These are phyloP conservation scores for Dimorphilus gyrociliatus DNA, from an alignment of 2,888 invertebrate species.

Conservation along the genomic window DNA sequence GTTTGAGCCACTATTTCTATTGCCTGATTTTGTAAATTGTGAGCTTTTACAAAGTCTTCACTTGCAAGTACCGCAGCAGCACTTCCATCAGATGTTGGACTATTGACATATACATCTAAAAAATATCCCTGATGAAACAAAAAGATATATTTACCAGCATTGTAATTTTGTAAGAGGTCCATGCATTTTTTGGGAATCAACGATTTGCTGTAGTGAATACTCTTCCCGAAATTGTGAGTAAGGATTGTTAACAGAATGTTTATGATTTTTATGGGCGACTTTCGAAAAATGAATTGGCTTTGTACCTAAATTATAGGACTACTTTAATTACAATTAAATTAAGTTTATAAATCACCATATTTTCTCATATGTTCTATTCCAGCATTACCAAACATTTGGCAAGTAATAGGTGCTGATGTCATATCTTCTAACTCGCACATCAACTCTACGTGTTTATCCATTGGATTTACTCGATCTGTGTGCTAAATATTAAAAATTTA, in stretches of 20 bases:
- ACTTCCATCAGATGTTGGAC: conserved; percentile 91
- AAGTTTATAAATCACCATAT: conserved; percentile 52
- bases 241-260: conserved; percentile 89
- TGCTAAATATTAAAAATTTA: conserved; percentile 31
- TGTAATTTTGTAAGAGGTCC: conserved; percentile 86
- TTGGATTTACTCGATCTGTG: conserved; percentile 32
- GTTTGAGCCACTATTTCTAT: conserved; percentile 92
- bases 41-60: conserved; percentile 65
- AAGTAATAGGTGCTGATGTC: conserved; percentile 65
- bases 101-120: conserved; percentile 11
- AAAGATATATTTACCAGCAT: conserved; percentile 51
- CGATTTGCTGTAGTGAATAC: conserved; percentile 74
- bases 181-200: conserved; percentile 68
- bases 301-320: conserved; percentile 44
- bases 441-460: conserved; percentile 67
- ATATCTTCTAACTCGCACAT: conserved; percentile 70
- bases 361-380: conserved; percentile 86
- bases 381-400: conserved; percentile 92
- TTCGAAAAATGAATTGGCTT: conserved; percentile 84
- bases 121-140: background rate
- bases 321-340: conserved; percentile 1
- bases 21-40: conserved; percentile 61
- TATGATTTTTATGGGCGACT: conserved; percentile 92
- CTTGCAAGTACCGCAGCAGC: conserved; percentile 80
- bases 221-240: conserved; percentile 84